phyloP scores from a whole-genome alignment of 1,140 invertebrate genomes.

The Trichonephila inaurata region DNA sequence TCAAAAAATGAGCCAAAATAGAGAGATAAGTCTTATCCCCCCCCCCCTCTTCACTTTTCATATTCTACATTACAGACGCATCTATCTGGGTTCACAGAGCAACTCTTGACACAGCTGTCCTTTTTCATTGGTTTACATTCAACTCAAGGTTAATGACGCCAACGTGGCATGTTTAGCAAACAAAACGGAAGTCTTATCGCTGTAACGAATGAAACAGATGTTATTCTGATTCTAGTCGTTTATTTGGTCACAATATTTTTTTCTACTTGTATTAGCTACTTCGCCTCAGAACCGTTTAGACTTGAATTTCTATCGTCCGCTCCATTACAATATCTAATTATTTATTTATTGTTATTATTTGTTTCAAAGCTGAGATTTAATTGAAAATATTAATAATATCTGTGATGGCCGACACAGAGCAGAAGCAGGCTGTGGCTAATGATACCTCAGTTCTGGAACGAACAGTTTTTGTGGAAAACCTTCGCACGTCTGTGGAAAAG shows the following conservation, averaged over 20 bases:
- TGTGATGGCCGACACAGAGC: conserved; percentile 24
- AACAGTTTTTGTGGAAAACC: conserved; percentile 69
- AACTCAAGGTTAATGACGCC: conserved; percentile 71
- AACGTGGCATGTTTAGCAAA: conserved; percentile 71
- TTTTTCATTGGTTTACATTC: conserved; percentile 64
- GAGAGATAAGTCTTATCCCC: background rate
- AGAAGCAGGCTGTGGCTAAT: background rate
- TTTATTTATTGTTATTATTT: background rate
- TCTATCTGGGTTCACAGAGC: conserved; percentile 58
- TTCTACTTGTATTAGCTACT: background rate
- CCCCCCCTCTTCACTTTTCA: background rate
- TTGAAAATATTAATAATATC: background rate
- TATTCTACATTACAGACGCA: background rate
- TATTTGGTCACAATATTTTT: conserved; percentile 29
- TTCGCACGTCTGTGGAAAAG: conserved; percentile 67
- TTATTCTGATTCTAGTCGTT: conserved; percentile 35
- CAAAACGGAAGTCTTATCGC: conserved; percentile 69
- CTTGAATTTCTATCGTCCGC: too few relatives aligned
- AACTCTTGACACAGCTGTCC: conserved; percentile 69
- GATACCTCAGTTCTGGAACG: conserved; percentile 31
- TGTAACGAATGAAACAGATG: conserved; percentile 4
- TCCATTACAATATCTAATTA: background rate
- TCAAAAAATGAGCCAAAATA: conserved; percentile 3
- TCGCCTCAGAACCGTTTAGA: background rate
- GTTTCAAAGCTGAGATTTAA: background rate